phyloP scores from a whole-genome alignment of 2,113 vertebrate species.

The Nothoprocta perdicaria region DNA sequence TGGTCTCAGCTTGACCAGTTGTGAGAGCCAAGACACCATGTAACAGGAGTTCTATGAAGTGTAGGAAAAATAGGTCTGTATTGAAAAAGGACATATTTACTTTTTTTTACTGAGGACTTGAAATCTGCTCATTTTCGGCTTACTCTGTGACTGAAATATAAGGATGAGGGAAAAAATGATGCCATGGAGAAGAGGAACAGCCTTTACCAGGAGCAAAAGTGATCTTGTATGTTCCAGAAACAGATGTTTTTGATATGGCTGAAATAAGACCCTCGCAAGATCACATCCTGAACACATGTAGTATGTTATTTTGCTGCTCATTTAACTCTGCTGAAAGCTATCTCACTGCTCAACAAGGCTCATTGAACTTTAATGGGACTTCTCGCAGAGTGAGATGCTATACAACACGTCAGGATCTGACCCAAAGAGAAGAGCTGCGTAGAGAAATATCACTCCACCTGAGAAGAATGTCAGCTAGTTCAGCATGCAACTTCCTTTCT shows the following conservation, averaged over 20 bases:
- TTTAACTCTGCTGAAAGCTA: neutral
- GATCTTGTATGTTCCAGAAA: neutral
- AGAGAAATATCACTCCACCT: neutral
- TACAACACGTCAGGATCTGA: neutral
- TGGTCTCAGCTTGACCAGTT: neutral
- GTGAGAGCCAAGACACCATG: neutral
- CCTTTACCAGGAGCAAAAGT: neutral
- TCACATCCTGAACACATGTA: neutral
- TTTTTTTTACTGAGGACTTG: neutral
- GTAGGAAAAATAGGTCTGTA: neutral
- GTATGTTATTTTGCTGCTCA: neutral
- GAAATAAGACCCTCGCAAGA: neutral
- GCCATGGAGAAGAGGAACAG: neutral
- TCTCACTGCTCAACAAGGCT: neutral
- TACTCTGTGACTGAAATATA: neutral
- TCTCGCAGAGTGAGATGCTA: neutral
- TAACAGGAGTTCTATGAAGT: neutral
- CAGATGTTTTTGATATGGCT: neutral
- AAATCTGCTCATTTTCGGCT: neutral
- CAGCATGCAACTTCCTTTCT: no score
- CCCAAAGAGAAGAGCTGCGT: neutral
- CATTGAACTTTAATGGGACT: fast-evolving
- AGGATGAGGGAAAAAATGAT: neutral
- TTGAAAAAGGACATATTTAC: neutral
- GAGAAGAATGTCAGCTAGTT: neutral